These are phyloP conservation scores for Ateles fusciceps DNA, from an alignment of 2,797 vertebrate species.

Conservation along the genomic window DNA sequence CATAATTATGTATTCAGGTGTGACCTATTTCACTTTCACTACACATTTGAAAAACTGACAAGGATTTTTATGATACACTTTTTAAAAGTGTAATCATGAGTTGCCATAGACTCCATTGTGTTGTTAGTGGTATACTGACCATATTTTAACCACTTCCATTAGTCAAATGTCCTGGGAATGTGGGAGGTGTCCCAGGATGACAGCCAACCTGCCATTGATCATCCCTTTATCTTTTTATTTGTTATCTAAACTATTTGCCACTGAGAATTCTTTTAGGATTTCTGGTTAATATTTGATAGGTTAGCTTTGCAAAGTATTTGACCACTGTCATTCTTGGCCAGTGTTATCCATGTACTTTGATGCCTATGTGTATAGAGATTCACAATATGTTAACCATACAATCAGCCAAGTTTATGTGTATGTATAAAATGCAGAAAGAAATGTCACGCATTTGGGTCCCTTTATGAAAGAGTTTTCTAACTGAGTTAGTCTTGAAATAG, in stretches of 20 bases:
- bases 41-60: neutral
- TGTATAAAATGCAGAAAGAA: neutral
- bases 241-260: neutral
- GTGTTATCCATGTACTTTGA: neutral
- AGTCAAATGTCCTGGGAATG: neutral
- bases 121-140: neutral
- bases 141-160: neutral
- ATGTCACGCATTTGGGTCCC: neutral
- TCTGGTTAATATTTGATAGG: conserved; percentile 26
- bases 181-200: neutral
- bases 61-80: neutral
- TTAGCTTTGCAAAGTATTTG: conserved; percentile 7
- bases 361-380: neutral
- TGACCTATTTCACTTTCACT: conserved; percentile 5
- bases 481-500: neutral
- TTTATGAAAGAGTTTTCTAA: neutral
- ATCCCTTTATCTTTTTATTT: conserved; percentile 26
- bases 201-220: neutral
- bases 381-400: neutral
- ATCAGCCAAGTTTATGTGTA: neutral
- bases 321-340: neutral
- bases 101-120: neutral
- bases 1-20: neutral
- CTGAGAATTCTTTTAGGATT: conserved; percentile 1
- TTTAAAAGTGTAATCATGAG: neutral